Evolutionary conservation across 2,888 invertebrate species (phyloP).

Genomic region (Hetaerina titia): DNA sequence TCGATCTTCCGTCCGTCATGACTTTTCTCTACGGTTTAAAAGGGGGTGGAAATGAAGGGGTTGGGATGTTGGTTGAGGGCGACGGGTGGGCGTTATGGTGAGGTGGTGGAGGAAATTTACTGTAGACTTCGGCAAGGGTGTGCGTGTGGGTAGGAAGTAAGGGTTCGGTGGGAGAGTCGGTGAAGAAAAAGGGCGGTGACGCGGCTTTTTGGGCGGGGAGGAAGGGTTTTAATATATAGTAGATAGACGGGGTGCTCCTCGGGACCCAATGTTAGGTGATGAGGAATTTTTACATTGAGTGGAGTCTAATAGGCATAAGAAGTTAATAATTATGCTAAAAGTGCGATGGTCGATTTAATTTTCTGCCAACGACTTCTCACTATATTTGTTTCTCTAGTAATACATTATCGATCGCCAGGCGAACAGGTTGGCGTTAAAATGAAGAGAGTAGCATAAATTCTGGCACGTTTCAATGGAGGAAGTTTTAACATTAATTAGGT

Average conservation of each 20-base stretch:
- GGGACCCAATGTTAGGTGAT: background rate
- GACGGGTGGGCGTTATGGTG: background rate
- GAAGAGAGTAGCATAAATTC: no score
- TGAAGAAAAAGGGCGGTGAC: background rate
- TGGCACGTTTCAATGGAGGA: no score
- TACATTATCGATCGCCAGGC: no score
- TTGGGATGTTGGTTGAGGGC: background rate
- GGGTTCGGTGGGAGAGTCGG: background rate
- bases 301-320: background rate
- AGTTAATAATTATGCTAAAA: no score
- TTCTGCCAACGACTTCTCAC: no score
- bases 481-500: no score
- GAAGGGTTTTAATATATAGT: background rate
- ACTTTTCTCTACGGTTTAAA: background rate
- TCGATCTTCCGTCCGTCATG: background rate
- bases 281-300: background rate
- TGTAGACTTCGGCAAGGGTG: no score
- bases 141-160: background rate
- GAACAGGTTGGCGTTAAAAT: no score
- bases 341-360: no score
- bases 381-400: no score
- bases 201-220: background rate
- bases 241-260: background rate
- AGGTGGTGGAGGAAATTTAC: background rate
- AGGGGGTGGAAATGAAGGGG: background rate